These are phyloP conservation scores for Drosophila ambigua DNA, from an alignment of 1,140 invertebrate genomes.

Conservation along the genomic window DNA sequence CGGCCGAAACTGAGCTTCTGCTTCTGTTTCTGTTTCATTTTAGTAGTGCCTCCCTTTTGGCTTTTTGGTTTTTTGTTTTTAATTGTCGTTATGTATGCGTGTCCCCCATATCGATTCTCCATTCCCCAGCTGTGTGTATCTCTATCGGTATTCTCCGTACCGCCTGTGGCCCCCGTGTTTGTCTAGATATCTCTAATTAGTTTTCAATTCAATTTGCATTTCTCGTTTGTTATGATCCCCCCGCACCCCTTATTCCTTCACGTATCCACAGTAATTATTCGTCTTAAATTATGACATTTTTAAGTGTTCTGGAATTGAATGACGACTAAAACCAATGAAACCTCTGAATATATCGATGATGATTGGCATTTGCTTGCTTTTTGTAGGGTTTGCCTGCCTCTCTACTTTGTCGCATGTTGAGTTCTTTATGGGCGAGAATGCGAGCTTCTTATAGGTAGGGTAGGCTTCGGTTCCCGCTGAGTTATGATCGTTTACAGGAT, in stretches of 20 bases:
- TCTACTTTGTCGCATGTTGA: conserved; percentile 10
- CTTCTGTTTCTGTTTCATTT: conserved; percentile 67
- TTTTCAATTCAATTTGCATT: conserved; percentile 81
- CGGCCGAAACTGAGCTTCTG: conserved; percentile 28
- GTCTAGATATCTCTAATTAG: conserved; percentile 76
- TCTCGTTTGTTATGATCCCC: conserved; percentile 25
- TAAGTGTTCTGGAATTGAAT: conserved; percentile 67
- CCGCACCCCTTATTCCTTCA: background rate
- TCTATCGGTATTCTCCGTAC: conserved; percentile 10
- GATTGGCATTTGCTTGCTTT: conserved; percentile 17
- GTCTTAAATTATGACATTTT: conserved; percentile 67
- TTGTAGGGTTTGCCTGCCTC: background rate
- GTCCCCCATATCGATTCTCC: conserved; percentile 52
- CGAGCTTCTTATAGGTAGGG: conserved; percentile 7
- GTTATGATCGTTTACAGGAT: background rate
- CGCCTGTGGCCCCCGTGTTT: conserved; percentile 23
- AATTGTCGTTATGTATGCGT: conserved; percentile 78
- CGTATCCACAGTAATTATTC: conserved; percentile 52
- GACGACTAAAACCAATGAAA: conserved; percentile 42
- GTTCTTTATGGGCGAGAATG: conserved; percentile 45
- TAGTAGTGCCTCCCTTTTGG: conserved; percentile 28
- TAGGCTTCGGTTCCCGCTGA: conserved; percentile 1
- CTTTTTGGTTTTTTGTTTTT: conserved; percentile 47
- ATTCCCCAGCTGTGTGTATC: conserved; percentile 43
- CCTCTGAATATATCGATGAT: conserved; percentile 44